Evolutionary conservation across 2,888 invertebrate genomes (phyloP).

Genomic region (Macaria notata): DNA sequence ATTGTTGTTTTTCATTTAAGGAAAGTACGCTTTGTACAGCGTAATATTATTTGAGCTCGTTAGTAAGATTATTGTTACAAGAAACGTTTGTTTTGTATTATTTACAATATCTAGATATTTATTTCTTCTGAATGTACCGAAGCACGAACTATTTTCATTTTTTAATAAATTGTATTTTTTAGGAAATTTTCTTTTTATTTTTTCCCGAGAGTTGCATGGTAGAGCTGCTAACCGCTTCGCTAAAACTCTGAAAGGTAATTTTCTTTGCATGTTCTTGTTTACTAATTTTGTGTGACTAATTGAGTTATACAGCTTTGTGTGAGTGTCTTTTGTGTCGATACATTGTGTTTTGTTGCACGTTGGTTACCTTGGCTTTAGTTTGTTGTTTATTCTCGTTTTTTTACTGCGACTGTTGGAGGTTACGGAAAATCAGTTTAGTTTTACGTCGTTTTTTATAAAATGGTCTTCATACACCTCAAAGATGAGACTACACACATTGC

Average conservation of each 20-base stretch:
- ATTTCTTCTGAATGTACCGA: conserved; percentile 35
- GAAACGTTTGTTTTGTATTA: background rate
- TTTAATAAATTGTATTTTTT: conserved; percentile 48
- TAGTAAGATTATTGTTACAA: too few species aligned
- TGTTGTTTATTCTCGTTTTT: too few species aligned
- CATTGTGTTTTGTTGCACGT: background rate
- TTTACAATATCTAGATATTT: conserved; percentile 4
- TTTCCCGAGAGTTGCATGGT: conserved; percentile 44
- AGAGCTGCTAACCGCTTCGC: conserved; percentile 39
- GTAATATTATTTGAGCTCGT: too few species aligned
- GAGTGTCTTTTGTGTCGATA: background rate
- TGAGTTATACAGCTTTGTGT: conserved; percentile 10
- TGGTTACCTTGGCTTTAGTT: background rate
- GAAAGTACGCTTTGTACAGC: too few species aligned
- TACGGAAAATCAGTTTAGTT: too few species aligned
- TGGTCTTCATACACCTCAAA: too few species aligned
- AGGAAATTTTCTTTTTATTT: conserved; percentile 53
- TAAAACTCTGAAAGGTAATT: conserved; percentile 37
- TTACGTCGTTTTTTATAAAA: too few species aligned
- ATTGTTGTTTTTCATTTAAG: background rate
- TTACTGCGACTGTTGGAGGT: too few species aligned
- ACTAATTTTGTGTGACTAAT: conserved; percentile 5
- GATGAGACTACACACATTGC: too few species aligned
- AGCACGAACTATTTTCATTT: conserved; percentile 31
- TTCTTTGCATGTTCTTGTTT: conserved; percentile 35